Evolutionary conservation across 1,140 invertebrate species (phyloP).

Genomic region (Zaprionus inermis): DNA sequence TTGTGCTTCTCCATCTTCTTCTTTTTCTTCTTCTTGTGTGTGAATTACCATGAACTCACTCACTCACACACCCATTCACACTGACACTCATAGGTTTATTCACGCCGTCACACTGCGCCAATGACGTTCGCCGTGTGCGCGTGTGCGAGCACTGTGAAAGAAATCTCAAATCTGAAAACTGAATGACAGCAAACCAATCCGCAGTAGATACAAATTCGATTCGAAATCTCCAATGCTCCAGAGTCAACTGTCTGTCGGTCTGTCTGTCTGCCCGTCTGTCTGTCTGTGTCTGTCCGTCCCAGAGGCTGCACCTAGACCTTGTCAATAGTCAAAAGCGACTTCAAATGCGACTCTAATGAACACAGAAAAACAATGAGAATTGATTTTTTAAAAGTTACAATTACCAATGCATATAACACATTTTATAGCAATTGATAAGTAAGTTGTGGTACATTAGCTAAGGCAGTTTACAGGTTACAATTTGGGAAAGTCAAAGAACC

Average conservation of each 20-base stretch:
- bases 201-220: conserved; percentile 59
- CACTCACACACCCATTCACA: conserved; percentile 1
- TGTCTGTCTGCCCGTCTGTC: neutral
- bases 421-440: conserved; percentile 8
- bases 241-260: conserved; percentile 36
- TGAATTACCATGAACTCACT: conserved; percentile 37
- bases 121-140: conserved; percentile 62
- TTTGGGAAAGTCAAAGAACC: neutral
- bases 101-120: conserved; percentile 22
- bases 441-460: neutral
- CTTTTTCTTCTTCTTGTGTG: conserved; percentile 5
- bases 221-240: conserved; percentile 62
- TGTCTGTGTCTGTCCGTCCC: conserved; percentile 21
- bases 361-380: conserved; percentile 70
- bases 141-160: conserved; percentile 46
- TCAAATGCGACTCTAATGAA: conserved; percentile 55
- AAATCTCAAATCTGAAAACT: conserved; percentile 54
- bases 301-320: conserved; percentile 76
- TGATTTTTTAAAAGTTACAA: conserved; percentile 56
- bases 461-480: neutral
- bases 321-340: conserved; percentile 66
- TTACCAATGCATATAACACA: conserved; percentile 43
- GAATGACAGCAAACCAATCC: conserved; percentile 55
- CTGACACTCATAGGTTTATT: conserved; percentile 4
- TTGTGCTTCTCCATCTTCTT: neutral